These are phyloP conservation scores for Eupithecia abbreviata DNA, from an alignment of 2,888 invertebrate genomes.

Conservation along the genomic window DNA sequence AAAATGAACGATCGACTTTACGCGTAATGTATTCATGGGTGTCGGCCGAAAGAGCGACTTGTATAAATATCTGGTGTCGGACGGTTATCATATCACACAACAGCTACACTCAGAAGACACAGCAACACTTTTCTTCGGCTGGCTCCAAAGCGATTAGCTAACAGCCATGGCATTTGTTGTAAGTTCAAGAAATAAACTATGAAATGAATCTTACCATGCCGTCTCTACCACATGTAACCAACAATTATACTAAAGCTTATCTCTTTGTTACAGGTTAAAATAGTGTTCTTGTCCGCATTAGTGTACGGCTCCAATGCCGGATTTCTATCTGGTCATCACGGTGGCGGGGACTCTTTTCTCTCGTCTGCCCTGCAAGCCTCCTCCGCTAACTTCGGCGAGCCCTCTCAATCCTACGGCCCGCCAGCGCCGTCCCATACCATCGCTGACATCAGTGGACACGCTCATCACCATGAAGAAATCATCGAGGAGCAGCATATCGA, in stretches of 20 bases:
- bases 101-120: conserved; percentile 70
- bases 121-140: conserved; percentile 71
- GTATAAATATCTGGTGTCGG: conserved; percentile 77
- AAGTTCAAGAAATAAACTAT: conserved; percentile 57
- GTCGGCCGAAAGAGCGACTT: conserved; percentile 65
- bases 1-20: conserved; percentile 52
- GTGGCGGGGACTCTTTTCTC: conserved; percentile 64
- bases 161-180: conserved; percentile 82
- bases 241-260: conserved; percentile 19
- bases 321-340: conserved; percentile 58
- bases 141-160: conserved; percentile 82
- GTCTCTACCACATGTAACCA: not conserved
- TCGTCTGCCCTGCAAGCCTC: conserved; percentile 68
- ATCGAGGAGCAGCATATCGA: conserved; percentile 47
- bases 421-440: conserved; percentile 43
- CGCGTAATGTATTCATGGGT: conserved; percentile 69
- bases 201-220: conserved; percentile 1
- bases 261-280: conserved; percentile 71
- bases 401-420: conserved; percentile 67
- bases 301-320: conserved; percentile 69
- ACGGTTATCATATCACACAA: conserved; percentile 71
- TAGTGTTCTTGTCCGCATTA: conserved; percentile 67
- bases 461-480: conserved; percentile 32
- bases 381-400: conserved; percentile 71
- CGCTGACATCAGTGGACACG: conserved; percentile 34